Conservation (phyloP, 2,113 vertebrate species). For the Tupaia tana region DNA sequence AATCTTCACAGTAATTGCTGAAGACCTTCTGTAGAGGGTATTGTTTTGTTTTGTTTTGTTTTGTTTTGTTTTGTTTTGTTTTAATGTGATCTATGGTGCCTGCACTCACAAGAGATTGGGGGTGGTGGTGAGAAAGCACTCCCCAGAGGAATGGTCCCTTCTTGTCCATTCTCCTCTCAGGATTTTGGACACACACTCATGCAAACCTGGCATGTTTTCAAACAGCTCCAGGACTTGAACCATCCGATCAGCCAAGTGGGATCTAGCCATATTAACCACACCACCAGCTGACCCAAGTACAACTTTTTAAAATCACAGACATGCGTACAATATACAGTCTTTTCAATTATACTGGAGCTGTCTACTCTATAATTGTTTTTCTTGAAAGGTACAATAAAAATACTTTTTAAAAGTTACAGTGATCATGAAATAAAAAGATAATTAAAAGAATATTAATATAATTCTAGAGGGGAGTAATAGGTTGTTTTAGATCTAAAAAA, state of each 20-base stretch:
- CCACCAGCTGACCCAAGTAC: no score
- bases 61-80: no score
- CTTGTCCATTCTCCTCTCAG: no score
- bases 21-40: background rate
- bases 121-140: no score
- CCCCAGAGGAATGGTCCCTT: no score
- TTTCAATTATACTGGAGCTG: background rate
- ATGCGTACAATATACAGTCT: background rate
- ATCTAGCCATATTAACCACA: no score
- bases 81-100: no score
- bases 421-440: slow-evolving; percentile 14
- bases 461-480: background rate
- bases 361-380: background rate
- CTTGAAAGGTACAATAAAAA: background rate
- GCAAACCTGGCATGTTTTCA: no score
- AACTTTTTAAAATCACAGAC: background rate
- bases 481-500: background rate
- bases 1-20: background rate
- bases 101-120: no score
- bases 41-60: background rate
- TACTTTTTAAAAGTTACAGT: background rate
- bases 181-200: no score
- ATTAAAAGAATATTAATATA: background rate
- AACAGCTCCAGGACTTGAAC: no score
- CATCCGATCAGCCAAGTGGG: no score